Evolutionary conservation across 2,113 vertebrate species (phyloP).

Genomic region (Uria lomvia): DNA sequence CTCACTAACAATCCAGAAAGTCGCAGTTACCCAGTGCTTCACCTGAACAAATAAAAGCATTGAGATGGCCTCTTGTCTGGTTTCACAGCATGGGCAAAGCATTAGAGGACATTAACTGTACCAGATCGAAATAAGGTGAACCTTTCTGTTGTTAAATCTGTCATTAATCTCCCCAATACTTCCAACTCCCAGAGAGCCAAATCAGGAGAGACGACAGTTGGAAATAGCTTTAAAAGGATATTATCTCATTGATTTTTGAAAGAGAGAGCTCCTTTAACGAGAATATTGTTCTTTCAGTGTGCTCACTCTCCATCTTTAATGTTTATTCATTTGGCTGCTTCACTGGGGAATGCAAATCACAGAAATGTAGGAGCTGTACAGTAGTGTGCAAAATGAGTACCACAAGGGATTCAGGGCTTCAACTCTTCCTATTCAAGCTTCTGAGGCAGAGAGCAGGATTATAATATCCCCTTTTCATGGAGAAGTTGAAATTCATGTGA

Average conservation of each 20-base stretch:
- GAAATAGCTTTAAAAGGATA: conserved; percentile 50
- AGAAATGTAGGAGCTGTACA: neutral
- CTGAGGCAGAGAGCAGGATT: neutral
- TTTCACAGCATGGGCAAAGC: conserved; percentile 59
- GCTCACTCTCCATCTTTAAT: neutral
- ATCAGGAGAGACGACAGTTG: neutral
- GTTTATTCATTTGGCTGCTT: conserved; percentile 25
- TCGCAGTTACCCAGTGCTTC: neutral
- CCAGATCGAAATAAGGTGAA: conserved; percentile 41
- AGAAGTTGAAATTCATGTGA: neutral
- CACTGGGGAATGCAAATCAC: conserved; percentile 19
- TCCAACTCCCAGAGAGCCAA: conserved; percentile 37
- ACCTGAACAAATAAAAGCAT: conserved; percentile 40
- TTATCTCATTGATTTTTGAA: conserved; percentile 56
- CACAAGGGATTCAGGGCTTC: neutral
- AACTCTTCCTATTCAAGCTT: neutral
- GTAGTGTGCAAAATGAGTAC: neutral
- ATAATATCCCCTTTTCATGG: neutral
- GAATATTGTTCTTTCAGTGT: neutral
- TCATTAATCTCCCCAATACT: conserved; percentile 28
- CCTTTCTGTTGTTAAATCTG: conserved; percentile 37
- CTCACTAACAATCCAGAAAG: conserved; percentile 1
- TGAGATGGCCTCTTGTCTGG: neutral
- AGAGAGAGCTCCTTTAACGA: neutral
- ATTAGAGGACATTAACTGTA: conserved; percentile 37